Evolutionary conservation across 2,797 vertebrate genomes (phyloP), one percentile per base, ranked within the genome.

Genomic region (Threskiornis aethiopicus): DNA sequence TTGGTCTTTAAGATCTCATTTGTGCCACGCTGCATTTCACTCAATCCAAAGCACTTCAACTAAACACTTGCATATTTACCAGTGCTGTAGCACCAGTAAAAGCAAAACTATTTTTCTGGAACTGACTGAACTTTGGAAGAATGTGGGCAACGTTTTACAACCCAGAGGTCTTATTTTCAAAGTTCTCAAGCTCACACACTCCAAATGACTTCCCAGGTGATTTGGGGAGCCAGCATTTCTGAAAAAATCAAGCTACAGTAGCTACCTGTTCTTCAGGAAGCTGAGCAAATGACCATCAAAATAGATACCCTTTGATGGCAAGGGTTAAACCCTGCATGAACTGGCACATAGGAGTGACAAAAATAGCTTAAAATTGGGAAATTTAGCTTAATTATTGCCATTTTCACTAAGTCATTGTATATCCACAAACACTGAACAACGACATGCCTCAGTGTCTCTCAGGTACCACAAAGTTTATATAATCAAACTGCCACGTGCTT

Each of bases 401-500:
- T 35, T 83, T 73, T 44, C 44, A 85, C 5, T 35, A 49, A 51
- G 8, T 19, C 13, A 8, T 3, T 22, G 7, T 2, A 18, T 1
- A 4, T 9, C 69, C n/a, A 51, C 35, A 41, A 75, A 62, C 31
- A 13, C 0, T 0, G 5, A 76, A 52, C 13, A 33, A 55, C 13
- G 19, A 1, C 0, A 0, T 84, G 54, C 42, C 42, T 82, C 46
- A 4, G 57, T 87, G 91, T 90, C 67, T 31, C 67, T 46, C 31
- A 7, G 16, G 44, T 14, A 17, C 73, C 16, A 57, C 13, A 19
- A 47, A n/a, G 11, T 78, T 81, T 16, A 22, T 25, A 10, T 10
- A 37, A 52, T 0, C 1, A 14, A 46, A 70, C 28, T n/a, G 25
- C 42, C 33, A 19, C 0, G 0, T 46, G 58, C 47, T 47, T 10